Conservation (phyloP, 2,113 vertebrate genomes). For the Falcunculus frontatus region DNA sequence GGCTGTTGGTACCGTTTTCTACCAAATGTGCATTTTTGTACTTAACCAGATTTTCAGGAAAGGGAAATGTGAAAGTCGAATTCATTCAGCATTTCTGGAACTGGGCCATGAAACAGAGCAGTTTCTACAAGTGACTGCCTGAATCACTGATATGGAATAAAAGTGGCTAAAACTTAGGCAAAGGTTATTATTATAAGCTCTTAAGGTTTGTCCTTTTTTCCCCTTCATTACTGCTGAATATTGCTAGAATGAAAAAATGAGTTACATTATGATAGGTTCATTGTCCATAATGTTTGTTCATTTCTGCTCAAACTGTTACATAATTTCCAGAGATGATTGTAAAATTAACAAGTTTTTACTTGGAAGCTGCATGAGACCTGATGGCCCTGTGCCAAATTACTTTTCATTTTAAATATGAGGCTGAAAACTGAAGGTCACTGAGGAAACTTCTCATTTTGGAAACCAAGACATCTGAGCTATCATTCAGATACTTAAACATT, state of each 20-base stretch:
- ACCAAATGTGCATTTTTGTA: background rate
- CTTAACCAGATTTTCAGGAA: conserved; percentile 1
- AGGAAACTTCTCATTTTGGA: background rate
- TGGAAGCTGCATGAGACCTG: background rate
- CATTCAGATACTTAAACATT: background rate
- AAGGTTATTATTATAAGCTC: conserved; percentile 33
- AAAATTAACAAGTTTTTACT: conserved; percentile 44
- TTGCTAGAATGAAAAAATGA: conserved; percentile 11
- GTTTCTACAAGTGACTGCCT: background rate
- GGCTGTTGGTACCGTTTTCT: background rate
- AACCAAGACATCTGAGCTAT: background rate
- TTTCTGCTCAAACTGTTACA: conserved; percentile 37
- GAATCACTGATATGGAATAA: background rate
- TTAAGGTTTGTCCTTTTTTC: conserved; percentile 32
- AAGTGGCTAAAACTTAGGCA: conserved; percentile 27
- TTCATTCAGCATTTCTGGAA: background rate
- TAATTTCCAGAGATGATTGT: conserved; percentile 47
- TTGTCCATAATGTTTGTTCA: conserved; percentile 44
- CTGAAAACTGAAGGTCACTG: conserved; percentile 38
- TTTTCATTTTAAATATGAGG: background rate
- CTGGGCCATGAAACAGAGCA: background rate
- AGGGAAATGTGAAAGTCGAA: background rate
- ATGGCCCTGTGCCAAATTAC: conserved; percentile 10
- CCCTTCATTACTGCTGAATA: conserved; percentile 22
- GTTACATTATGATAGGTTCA: conserved; percentile 42